Base-by-base conservation (phyloP, 2,797 vertebrate species). In the Selene dorsalis region DNA sequence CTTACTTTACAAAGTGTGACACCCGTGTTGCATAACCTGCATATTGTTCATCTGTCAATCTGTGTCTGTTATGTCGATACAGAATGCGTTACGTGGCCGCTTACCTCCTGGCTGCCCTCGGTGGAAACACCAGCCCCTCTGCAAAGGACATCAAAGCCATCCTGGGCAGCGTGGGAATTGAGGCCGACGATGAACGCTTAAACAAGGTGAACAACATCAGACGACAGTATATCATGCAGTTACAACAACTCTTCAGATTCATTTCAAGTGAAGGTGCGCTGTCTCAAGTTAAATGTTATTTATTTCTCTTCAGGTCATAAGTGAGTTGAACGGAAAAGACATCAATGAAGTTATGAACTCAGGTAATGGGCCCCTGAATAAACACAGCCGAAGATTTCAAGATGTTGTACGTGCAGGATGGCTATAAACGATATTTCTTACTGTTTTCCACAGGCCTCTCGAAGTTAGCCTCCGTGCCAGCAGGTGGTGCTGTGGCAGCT, bases 21-120 rank as follows among this genome's bases (percentile, higher is more conserved):
- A 0, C 20, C 35, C 22, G 24, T 45, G 41, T 68, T 59, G 24
- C 4, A 3, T 20, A 69, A 60, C 58, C 24, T 70, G 18, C 0
- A 48, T 6, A 58, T 72, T 12, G 4, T 58, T 73, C 16, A 87
- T 20, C 14, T 73, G 22, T 22, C 4, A 48, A 52, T 48, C 53
- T 30, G 16, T 67, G 12, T 4, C 7, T 69, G 12, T 7, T 24
- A 4, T 57, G 48, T 72, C 9, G 10, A 2, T 57, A 8, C 85
- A 96, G 94, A 95, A 95, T 92, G 94, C 94, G 95, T 95, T 95
- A 93, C 92, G 94, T 95, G 93, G 95, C 95, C 94, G 96, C 95
- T 95, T 96, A 94, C 93, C 93, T 95, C 74, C 93, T 95, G 75
- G 94, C 96, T 92, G 92, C 87, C 30, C 94, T 95, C 18, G 93